A percentile compares a stretch with the other conserved stretches of the same genome.
These are phyloP conservation scores for Colius striatus DNA, from an alignment of 2,113 vertebrate genomes.

Conservation along the genomic window DNA sequence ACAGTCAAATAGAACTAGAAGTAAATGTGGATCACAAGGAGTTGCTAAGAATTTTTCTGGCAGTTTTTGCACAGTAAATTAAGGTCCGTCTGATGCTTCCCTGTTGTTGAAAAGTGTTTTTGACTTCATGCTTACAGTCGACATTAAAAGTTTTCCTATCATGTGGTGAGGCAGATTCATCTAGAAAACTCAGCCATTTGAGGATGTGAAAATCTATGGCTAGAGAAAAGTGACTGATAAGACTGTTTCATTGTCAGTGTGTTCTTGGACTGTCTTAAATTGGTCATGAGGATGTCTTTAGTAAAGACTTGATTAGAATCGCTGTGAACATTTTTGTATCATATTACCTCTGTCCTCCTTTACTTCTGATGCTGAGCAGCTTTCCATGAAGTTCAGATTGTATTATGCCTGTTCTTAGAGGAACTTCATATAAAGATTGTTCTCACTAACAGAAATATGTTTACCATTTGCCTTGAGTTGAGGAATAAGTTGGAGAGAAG, in stretches of 20 bases:
- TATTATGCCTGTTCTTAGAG: background rate
- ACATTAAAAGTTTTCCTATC: background rate
- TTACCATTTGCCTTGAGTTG: background rate
- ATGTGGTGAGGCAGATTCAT: background rate
- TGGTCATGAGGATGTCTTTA: background rate
- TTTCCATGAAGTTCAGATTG: background rate
- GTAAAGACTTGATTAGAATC: background rate
- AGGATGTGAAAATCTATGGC: background rate
- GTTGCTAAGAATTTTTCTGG: background rate
- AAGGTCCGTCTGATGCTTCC: background rate
- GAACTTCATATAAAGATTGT: background rate
- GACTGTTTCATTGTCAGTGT: background rate
- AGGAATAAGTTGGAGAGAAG: background rate
- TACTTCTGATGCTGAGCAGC: background rate
- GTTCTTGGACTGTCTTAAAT: background rate
- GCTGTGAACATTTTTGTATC: background rate
- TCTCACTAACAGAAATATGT: background rate
- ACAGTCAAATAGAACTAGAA: background rate
- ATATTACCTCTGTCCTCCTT: background rate
- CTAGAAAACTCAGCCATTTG: background rate
- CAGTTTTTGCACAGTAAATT: background rate
- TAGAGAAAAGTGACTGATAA: background rate
- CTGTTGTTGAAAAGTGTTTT: background rate
- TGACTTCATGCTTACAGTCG: background rate
- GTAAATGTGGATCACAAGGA: background rate